Evolutionary conservation across 2,113 vertebrate genomes (phyloP), one percentile per base, ranked within the genome.

Genomic region (Ondatra zibethicus): DNA sequence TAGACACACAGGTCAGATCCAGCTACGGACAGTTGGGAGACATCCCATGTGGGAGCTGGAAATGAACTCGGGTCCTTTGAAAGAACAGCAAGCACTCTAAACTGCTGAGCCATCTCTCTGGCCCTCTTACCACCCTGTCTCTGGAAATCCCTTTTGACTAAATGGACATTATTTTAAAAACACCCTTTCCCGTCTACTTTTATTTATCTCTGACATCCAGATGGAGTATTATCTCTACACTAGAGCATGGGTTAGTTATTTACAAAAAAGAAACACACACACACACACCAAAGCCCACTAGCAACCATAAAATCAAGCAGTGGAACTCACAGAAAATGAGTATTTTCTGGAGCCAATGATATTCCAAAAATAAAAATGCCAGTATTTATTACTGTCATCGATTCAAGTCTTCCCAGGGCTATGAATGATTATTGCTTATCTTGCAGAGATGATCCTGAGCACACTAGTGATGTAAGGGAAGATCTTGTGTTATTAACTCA

Each of bases 311-410:
- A 82, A 65, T 78, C 42, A 92, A 68, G 52, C 66, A 68, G 68
- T 45, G 52, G 75, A n/a, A 94, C 61, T n/a, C n/a, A n/a, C n/a
- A n/a, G n/a, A n/a, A 68, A 68, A 55, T 80, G 36, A 87, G 63
- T 23, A 92, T 52, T 68, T 87, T 86, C 73, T 81, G 85, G 7
- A 81, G 42, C 45, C 55, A 91, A 68, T 31, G 47, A 13, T 16
- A 39, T 88, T 50, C 39, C 42, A 89, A 77, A 88, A 31, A 73
- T 85, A 88, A 77, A 81, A 93, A 94, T 72, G 94, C 58, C 10
- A 81, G 80, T 52, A 86, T 33, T 23, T 88, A 36, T 55, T 55
- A 58, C 80, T 55, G 50, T 33, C 50, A 75, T 42, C 36, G 82
- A 81, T 16, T 70, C 77, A 76, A 58, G 81, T 70, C 68, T 93